Percentiles rank a stretch among this genome's conserved stretches.
These are phyloP conservation scores for Seriola rivoliana DNA, from an alignment of 2,113 vertebrate species.

Conservation along the genomic window DNA sequence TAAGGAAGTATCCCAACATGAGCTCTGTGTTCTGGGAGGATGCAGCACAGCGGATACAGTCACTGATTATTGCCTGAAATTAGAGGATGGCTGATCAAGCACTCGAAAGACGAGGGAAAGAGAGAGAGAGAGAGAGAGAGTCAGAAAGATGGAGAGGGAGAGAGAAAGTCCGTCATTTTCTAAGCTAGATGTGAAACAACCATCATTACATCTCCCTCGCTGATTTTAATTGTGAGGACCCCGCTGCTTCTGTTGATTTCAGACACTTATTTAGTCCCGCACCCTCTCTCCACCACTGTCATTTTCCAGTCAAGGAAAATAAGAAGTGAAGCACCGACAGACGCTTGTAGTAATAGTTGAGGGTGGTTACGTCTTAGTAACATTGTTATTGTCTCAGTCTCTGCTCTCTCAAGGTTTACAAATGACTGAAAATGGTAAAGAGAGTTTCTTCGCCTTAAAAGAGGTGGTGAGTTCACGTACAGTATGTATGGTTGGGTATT, in stretches of 20 bases:
- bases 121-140: background rate
- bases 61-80: constrained; percentile 62
- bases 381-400: background rate
- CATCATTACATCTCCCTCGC: constrained; percentile 20
- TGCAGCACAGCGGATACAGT: background rate
- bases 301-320: constrained; percentile 9
- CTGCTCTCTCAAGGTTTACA: constrained; percentile 1
- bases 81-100: constrained; percentile 53
- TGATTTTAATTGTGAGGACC: constrained; percentile 67
- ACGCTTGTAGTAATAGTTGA: background rate
- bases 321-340: background rate
- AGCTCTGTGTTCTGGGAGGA: constrained; percentile 35
- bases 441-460: background rate
- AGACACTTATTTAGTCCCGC: constrained; percentile 27
- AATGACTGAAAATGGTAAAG: constrained; percentile 7
- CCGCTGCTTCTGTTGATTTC: constrained; percentile 61
- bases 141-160: background rate
- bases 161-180: constrained; percentile 30
- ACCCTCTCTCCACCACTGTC: background rate
- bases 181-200: constrained; percentile 41
- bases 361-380: background rate
- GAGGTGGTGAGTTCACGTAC: background rate
- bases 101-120: background rate
- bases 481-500: background rate
- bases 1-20: constrained; percentile 50